A percentile compares a stretch with the other conserved stretches of the same genome.
These are phyloP conservation scores for Andrena cerasifolii DNA, from an alignment of 1,140 invertebrate species.

Conservation along the genomic window DNA sequence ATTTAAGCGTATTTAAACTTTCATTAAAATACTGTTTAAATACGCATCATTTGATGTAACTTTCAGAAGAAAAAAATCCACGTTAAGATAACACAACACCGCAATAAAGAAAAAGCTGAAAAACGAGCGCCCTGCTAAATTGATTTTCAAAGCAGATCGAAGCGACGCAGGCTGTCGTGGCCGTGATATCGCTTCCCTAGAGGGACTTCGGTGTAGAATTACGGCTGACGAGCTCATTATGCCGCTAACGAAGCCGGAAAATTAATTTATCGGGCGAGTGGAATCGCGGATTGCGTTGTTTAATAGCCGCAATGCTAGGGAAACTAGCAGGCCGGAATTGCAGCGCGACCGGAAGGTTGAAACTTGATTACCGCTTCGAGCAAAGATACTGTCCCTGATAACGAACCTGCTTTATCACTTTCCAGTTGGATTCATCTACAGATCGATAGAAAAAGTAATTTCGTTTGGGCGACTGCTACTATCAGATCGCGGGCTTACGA, in stretches of 20 bases:
- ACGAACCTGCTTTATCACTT: constrained; percentile 49
- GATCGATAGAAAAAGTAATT: constrained; percentile 21
- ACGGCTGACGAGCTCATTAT: constrained; percentile 65
- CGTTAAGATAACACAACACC: too few relatives aligned
- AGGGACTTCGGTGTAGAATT: constrained; percentile 40
- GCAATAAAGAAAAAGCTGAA: too few relatives aligned
- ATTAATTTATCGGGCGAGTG: constrained; percentile 65
- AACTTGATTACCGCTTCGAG: constrained; percentile 55
- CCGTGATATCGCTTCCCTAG: background rate
- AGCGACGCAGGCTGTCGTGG: background rate
- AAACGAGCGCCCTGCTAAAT: too few relatives aligned
- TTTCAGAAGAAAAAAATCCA: too few relatives aligned
- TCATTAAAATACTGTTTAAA: too few relatives aligned
- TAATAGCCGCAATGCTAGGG: constrained; percentile 55
- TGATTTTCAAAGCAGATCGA: too few relatives aligned
- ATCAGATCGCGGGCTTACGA: background rate
- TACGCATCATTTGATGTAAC: too few relatives aligned
- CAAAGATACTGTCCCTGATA: constrained; percentile 59
- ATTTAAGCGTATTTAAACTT: too few relatives aligned
- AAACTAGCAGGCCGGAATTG: constrained; percentile 55
- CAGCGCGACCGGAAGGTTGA: constrained; percentile 52
- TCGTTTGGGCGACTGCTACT: background rate
- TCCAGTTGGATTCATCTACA: constrained; percentile 10
- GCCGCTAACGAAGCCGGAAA: constrained; percentile 66
- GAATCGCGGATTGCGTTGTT: constrained; percentile 68